Percentiles rank a stretch among this genome's conserved stretches.
phyloP scores from a whole-genome alignment of 1,140 invertebrate species.

The Eriocheir sinensis region DNA sequence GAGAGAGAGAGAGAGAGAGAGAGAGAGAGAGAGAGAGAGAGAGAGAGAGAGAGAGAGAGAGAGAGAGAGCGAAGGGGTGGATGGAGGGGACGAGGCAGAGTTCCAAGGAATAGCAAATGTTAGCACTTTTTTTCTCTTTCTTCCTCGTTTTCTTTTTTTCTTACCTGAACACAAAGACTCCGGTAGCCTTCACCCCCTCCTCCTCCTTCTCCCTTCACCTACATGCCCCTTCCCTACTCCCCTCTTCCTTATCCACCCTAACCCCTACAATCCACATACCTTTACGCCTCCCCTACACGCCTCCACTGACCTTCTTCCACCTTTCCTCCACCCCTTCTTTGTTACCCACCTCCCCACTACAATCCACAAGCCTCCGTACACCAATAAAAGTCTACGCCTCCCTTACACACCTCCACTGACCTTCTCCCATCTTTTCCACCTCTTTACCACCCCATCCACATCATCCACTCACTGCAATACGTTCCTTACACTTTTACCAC shows the following conservation, averaged over 20 bases:
- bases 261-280: neutral
- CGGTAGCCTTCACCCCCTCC: neutral
- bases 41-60: neutral
- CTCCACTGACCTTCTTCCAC: no score
- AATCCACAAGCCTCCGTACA: no score
- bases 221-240: neutral
- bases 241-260: neutral
- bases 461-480: no score
- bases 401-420: no score
- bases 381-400: no score
- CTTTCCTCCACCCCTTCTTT: no score
- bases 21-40: neutral
- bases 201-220: neutral
- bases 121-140: slow-evolving; percentile 16
- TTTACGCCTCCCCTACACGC: no score
- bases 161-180: neutral
- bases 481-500: no score
- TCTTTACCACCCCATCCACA: no score
- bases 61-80: neutral
- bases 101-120: neutral
- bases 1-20: neutral
- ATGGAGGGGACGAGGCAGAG: neutral
- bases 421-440: no score
- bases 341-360: no score
- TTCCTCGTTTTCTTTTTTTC: neutral